phyloP scores from a whole-genome alignment of 2,113 vertebrate species.

The Nipponia nippon region DNA sequence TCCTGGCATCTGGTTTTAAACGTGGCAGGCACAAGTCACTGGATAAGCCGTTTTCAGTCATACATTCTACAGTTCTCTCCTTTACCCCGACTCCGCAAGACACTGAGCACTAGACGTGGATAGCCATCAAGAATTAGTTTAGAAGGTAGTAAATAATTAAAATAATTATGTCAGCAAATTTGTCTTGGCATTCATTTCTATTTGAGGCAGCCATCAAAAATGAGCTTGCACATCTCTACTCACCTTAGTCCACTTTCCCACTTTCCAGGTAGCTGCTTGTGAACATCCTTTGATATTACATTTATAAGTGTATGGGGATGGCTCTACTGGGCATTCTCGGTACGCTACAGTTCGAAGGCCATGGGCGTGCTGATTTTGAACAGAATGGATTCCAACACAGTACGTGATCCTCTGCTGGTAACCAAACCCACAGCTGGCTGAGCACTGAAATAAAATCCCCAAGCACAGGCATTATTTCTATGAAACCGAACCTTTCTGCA shows the following conservation, averaged over 20 bases:
- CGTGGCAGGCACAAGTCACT: slow-evolving; percentile 81
- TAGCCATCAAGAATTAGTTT: background rate
- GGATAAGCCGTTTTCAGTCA: slow-evolving; percentile 72
- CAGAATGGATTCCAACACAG: slow-evolving; percentile 72
- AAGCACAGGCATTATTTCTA: background rate
- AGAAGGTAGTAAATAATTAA: background rate
- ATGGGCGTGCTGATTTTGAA: slow-evolving; percentile 7
- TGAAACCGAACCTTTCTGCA: background rate
- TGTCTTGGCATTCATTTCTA: background rate
- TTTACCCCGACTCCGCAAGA: slow-evolving; percentile 85
- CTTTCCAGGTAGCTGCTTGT: slow-evolving; percentile 80
- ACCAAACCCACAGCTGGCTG: slow-evolving; percentile 79
- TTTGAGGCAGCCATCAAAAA: background rate
- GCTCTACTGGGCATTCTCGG: slow-evolving; percentile 71
- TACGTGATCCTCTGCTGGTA: slow-evolving; percentile 78
- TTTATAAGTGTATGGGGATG: slow-evolving; percentile 63
- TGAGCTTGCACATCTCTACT: background rate
- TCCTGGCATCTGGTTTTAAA: slow-evolving; percentile 82
- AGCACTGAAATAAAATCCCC: slow-evolving; percentile 77
- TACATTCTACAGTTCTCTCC: slow-evolving; percentile 83
- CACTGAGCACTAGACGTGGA: slow-evolving; percentile 83
- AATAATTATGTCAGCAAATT: background rate
- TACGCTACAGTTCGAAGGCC: slow-evolving; percentile 52
- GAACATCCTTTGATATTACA: slow-evolving; percentile 80
- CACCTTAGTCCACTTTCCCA: slow-evolving; percentile 87